These are phyloP conservation scores for Troilus luridus DNA, from an alignment of 2,888 invertebrate genomes.

Conservation along the genomic window DNA sequence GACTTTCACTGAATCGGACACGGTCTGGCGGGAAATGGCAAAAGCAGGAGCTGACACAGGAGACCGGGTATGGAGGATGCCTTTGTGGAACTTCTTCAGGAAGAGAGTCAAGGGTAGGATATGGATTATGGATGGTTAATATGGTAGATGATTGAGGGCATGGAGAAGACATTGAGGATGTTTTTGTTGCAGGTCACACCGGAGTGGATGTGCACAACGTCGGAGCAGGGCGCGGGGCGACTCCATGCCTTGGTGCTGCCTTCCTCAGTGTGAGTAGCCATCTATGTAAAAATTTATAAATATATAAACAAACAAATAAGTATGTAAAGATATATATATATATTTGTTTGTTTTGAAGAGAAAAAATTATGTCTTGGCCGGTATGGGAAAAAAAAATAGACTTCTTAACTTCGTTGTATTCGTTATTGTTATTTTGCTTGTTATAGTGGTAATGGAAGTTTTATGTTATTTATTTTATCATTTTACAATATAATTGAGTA, in stretches of 20 bases:
- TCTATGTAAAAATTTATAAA: too few species aligned
- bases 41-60: slow-evolving; percentile 74
- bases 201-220: slow-evolving; percentile 79
- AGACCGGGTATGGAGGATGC: slow-evolving; percentile 80
- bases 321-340: too few species aligned
- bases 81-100: slow-evolving; percentile 76
- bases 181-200: slow-evolving; percentile 65
- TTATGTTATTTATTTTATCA: too few species aligned
- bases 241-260: slow-evolving; percentile 81
- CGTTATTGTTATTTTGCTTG: too few species aligned
- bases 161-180: not conserved
- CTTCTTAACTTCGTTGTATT: too few species aligned
- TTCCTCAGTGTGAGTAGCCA: slow-evolving; percentile 71
- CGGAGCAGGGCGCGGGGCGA: slow-evolving; percentile 75
- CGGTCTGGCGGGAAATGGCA: slow-evolving; percentile 72
- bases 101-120: slow-evolving; percentile 70
- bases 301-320: too few species aligned
- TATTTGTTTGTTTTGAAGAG: too few species aligned
- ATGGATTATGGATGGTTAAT: not conserved
- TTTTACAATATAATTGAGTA: too few species aligned
- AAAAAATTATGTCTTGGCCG: too few species aligned
- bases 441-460: too few species aligned
- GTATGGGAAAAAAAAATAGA: too few species aligned
- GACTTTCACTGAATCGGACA: slow-evolving; percentile 74
- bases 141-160: not conserved